These are phyloP conservation scores for Talpa occidentalis DNA, from an alignment of 2,113 vertebrate species.

Conservation along the genomic window DNA sequence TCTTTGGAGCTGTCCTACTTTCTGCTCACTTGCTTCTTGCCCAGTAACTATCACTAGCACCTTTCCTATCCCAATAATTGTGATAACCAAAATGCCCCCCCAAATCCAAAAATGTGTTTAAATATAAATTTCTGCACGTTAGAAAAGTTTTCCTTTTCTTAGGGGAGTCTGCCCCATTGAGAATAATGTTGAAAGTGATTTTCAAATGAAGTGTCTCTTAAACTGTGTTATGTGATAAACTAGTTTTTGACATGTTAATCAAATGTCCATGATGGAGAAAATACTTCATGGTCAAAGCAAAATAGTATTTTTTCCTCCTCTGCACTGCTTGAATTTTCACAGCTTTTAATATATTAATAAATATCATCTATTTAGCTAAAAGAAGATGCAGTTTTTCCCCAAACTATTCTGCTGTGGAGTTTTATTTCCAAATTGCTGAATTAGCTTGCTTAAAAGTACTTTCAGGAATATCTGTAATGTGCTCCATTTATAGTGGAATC, in stretches of 20 bases:
- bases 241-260: constrained; percentile 9
- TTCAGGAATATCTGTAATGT: not conserved
- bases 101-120: not conserved
- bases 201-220: constrained; percentile 5
- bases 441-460: not conserved
- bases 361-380: not conserved
- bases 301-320: not conserved
- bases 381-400: constrained; percentile 17
- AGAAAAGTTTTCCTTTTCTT: not conserved
- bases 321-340: constrained; percentile 34
- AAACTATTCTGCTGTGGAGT: not conserved
- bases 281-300: not conserved
- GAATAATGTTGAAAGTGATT: constrained; percentile 50
- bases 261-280: not conserved
- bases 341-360: constrained; percentile 8
- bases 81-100: not conserved
- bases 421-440: constrained; percentile 23
- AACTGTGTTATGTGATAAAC: not conserved
- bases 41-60: not conserved
- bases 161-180: not conserved
- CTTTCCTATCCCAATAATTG: not conserved
- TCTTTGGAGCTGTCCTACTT: not conserved
- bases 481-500: not conserved
- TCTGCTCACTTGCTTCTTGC: not conserved
- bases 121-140: not conserved